phyloP scores from a whole-genome alignment of 2,113 vertebrate species.

The Clupea harengus region DNA sequence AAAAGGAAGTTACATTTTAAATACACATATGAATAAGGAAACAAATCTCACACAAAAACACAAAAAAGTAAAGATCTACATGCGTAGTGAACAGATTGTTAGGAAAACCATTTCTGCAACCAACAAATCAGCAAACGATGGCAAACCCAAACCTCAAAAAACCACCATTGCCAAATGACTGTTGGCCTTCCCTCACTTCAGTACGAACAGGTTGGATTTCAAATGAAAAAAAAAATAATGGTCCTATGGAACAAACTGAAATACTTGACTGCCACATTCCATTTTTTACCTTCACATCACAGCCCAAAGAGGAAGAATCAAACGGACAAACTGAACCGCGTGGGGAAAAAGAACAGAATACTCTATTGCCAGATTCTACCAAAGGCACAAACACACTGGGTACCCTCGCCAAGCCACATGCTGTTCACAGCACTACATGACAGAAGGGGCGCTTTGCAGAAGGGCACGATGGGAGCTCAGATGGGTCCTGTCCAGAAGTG shows the following conservation, averaged over 20 bases:
- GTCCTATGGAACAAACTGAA: slow-evolving; percentile 58
- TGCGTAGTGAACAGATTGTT: slow-evolving; percentile 79
- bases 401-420: slow-evolving; percentile 69
- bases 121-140: neutral
- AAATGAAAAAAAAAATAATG: slow-evolving; percentile 56
- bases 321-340: neutral
- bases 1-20: slow-evolving; percentile 61
- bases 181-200: slow-evolving; percentile 60
- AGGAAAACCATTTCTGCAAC: slow-evolving; percentile 43
- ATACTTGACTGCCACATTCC: slow-evolving; percentile 47
- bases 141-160: neutral
- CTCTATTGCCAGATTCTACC: slow-evolving; percentile 50
- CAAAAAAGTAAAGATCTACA: slow-evolving; percentile 70
- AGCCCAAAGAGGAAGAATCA: neutral
- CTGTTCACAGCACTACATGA: slow-evolving; percentile 64
- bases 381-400: slow-evolving; percentile 63
- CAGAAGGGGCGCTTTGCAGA: slow-evolving; percentile 52
- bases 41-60: slow-evolving; percentile 68
- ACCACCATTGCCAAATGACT: neutral
- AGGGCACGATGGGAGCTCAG: neutral
- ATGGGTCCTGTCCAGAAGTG: slow-evolving; percentile 51
- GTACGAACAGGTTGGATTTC: slow-evolving; percentile 59
- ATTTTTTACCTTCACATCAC: neutral
- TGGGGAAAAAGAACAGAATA: neutral
- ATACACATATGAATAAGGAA: slow-evolving; percentile 89